Evolutionary conservation across 2,113 vertebrate genomes (phyloP).

Genomic region (Odocoileus hemionus): DNA sequence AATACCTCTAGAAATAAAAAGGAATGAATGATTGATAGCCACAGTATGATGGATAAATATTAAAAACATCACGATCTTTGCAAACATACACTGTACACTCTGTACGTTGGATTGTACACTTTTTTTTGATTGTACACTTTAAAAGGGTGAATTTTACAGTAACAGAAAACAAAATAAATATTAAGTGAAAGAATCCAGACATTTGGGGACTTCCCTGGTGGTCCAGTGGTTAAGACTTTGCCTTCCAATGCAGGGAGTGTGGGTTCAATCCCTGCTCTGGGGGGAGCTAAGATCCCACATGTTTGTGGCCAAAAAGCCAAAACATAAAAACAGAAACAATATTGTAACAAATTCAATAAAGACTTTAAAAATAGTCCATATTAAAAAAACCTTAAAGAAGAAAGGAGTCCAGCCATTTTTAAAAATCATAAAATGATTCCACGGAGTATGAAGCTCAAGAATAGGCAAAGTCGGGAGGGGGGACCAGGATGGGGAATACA

Average conservation of each 20-base stretch:
- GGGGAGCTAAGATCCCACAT: not conserved
- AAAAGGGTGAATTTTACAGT: not conserved
- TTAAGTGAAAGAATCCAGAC: not conserved
- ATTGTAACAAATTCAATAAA: not conserved
- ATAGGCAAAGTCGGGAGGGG: not conserved
- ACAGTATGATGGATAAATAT: not conserved
- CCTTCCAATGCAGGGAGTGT: not conserved
- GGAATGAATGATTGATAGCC: not conserved
- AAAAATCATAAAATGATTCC: not conserved
- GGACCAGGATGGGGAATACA: too few species aligned
- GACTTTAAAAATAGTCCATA: not conserved
- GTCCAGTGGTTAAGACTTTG: not conserved
- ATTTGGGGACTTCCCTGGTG: not conserved
- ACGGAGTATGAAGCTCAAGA: not conserved
- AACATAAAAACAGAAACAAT: not conserved
- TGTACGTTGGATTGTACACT: rapidly evolving
- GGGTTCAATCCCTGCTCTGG: not conserved
- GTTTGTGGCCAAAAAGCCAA: not conserved
- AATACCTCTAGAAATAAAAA: not conserved
- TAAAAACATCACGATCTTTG: not conserved
- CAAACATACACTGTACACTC: not conserved
- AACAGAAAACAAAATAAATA: not conserved
- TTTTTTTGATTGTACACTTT: not conserved
- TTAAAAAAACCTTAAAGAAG: not conserved
- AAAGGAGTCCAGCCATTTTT: not conserved